Evolutionary conservation across 2,797 vertebrate species (phyloP), one percentile per base, ranked within the genome.

Genomic region (Pygocentrus nattereri): DNA sequence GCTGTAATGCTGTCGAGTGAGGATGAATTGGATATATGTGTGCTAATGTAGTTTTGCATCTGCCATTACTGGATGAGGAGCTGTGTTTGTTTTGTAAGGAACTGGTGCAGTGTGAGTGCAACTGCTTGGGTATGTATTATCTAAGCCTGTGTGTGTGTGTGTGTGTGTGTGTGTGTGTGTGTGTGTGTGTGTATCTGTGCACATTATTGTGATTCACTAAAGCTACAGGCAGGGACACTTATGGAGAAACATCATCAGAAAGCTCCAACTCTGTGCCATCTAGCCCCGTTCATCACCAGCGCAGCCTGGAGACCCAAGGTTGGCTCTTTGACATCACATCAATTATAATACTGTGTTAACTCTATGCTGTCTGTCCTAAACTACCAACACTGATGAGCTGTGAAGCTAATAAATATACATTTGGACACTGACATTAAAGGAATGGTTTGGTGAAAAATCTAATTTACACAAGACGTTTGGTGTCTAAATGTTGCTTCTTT

Each of bases 221-320:
- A 92, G 95, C 94, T 85, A 92, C 93, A 89, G 94, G 95, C 80
- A 94, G 92, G 50, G 95, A 96, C 85, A 93, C 95, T 0, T 95
- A 94, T 89, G 95, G 95, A 90, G 96, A 96, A 90, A 95, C 95
- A 2, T 97, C 96, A 80, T 97, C 96, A 54, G 96, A 96, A 92
- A 96, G 95, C 91, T 97, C 95, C 89, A 96, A 96, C 91, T 96
- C 96, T 76, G 82, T 85, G 31, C 95, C 96, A 19, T 95, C 96
- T 86, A 97, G 96, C 85, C 96, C 96, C 74, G 92, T 91, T 65
- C 95, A 95, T 65, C 95, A 95, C 84, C 95, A 95, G 81, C 93
- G 94, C 88, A 96, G 95, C 87, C 94, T 95, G 94, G 94, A 95
- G 86, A 94, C 95, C 89, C 93, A 94, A 95, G 95, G 95, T 96